phyloP scores from a whole-genome alignment of 2,888 invertebrate species.

The Lithosia quadra region DNA sequence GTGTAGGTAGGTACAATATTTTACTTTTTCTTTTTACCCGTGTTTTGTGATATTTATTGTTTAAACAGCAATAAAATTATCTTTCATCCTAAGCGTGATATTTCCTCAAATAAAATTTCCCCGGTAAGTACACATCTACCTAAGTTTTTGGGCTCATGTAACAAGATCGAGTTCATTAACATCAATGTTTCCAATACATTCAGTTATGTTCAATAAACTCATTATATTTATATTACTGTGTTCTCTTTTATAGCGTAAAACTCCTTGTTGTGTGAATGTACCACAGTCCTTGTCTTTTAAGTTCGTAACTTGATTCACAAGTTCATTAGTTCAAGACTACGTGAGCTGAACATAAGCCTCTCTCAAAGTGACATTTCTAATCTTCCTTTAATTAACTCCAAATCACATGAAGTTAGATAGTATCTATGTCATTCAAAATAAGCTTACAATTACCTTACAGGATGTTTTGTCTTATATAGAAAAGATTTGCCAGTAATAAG shows the following conservation, averaged over 20 bases:
- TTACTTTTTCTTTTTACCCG: too few species aligned
- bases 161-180: not conserved
- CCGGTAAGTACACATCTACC: too few species aligned
- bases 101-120: too few species aligned
- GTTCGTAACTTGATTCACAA: not conserved
- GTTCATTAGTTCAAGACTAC: not conserved
- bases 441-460: not conserved
- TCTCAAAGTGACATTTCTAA: not conserved
- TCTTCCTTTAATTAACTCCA: not conserved
- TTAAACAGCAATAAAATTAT: too few species aligned
- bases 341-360: not conserved
- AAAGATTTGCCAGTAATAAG: conserved; percentile 3
- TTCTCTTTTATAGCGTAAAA: not conserved
- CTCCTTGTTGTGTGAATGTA: not conserved
- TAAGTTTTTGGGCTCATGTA: too few species aligned
- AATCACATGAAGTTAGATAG: not conserved
- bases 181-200: not conserved
- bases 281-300: too few species aligned
- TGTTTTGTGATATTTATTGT: too few species aligned
- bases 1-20: too few species aligned
- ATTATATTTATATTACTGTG: not conserved
- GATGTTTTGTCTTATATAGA: conserved; percentile 1
- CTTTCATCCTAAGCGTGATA: too few species aligned
- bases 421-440: not conserved
- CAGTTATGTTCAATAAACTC: not conserved